Base-by-base conservation (phyloP, 2,113 vertebrate species). In the Albula glossodonta region DNA sequence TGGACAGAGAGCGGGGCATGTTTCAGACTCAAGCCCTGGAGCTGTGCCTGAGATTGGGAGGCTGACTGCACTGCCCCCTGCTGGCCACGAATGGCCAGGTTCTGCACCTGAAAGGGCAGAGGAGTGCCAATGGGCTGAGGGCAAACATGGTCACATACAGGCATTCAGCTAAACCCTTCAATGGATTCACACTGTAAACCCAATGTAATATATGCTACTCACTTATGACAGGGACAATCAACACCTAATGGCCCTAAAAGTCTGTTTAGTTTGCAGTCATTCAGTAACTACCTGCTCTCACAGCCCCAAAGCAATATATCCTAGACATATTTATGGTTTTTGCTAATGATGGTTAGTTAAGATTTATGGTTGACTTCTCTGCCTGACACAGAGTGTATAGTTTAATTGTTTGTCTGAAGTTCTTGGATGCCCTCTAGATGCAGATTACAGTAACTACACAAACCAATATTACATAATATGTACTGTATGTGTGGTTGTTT, bases 1-100 rank as follows among this genome's bases (percentile, higher is more conserved):
- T 94, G 91, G 83, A 95, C 94, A 88, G 95, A 92, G 77, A 96
- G 89, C 0, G 95, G 96, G 82, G 84, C 91, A 89, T 94, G 95
- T 90, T 97, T 98, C 91, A 97, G 93, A 88, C 97, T 97, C 86
- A 97, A 93, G 84, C 96, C 95, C 89, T 97, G 96, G 86, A 96
- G 93, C 88, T 96, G 96, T 77, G 94, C 86, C 15, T 90, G 87
- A 31, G 89, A 88, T 56, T 92, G 57, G 9, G 86, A 88, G 92
- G 90, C 94, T 50, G 94, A 88, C 60, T 22, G 60, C n/a, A 94
- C 78, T 79, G 93, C 92, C 88, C 94, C 95, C 92, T 97, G 97
- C 86, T 97, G 96, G 91, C 95, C 93, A 81, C 97, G 96, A 79
- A 98, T 94, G 57, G 96, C 95, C 63, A 98, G 89, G 91, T 97